Conservation (phyloP, 2,797 vertebrate genomes). For the Agapornis canus region DNA sequence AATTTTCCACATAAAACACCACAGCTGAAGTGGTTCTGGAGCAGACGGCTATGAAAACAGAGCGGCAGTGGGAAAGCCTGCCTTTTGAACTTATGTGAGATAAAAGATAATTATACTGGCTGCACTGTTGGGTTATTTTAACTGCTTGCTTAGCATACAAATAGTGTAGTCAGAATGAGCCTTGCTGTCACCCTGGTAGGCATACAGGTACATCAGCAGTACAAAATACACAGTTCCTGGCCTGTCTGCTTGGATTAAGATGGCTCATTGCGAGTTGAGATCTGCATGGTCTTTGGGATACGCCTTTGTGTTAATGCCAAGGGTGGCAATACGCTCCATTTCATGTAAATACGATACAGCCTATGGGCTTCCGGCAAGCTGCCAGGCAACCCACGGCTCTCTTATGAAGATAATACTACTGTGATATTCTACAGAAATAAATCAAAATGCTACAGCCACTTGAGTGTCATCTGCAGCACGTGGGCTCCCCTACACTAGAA, state of each 20-base stretch:
- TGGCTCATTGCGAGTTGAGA: background rate
- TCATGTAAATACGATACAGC: background rate
- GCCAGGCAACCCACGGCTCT: background rate
- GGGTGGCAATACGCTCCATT: slow-evolving; percentile 9
- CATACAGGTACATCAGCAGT: background rate
- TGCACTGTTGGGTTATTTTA: background rate
- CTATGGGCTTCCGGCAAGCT: background rate
- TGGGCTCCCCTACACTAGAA: background rate
- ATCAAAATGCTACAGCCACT: background rate
- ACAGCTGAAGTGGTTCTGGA: slow-evolving; percentile 11
- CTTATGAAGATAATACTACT: background rate
- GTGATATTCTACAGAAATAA: background rate
- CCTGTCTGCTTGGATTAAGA: background rate
- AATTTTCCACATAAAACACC: slow-evolving; percentile 40
- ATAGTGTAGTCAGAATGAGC: background rate
- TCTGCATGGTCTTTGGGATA: background rate
- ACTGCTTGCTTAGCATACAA: slow-evolving; percentile 8
- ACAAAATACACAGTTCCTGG: background rate
- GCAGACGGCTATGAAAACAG: slow-evolving; percentile 6
- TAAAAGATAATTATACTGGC: slow-evolving; percentile 26
- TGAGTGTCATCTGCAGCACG: background rate
- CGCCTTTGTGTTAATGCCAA: background rate
- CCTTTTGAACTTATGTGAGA: slow-evolving; percentile 36
- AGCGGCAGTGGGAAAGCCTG: slow-evolving; percentile 15
- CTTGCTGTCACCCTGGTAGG: background rate